A percentile compares a stretch with the other conserved stretches of the same genome.
These are phyloP conservation scores for Lithobates sylvaticus DNA, from an alignment of 2,797 vertebrate species.

Conservation along the genomic window DNA sequence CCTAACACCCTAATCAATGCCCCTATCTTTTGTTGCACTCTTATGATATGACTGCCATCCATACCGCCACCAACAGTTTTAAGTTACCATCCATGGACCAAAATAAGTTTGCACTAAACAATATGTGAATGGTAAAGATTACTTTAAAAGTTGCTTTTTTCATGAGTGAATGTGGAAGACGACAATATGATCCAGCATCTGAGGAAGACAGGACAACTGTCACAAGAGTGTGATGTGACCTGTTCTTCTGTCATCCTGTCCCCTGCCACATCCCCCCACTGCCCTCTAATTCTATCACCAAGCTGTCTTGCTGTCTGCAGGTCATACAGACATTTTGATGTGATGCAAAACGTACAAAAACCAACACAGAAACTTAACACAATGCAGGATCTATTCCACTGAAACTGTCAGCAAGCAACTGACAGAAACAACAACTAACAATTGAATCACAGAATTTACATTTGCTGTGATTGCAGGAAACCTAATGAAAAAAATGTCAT, in stretches of 20 bases:
- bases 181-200: conserved; percentile 55
- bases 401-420: neutral
- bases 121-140: neutral
- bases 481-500: neutral
- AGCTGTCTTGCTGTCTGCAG: conserved; percentile 53
- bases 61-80: neutral
- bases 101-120: neutral
- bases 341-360: conserved; percentile 13
- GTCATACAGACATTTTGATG: conserved; percentile 41
- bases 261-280: conserved; percentile 34
- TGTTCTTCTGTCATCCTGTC: conserved; percentile 49
- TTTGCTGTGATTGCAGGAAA: neutral
- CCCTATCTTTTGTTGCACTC: too few species aligned
- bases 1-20: neutral
- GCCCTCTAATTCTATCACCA: conserved; percentile 50
- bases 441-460: neutral
- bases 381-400: neutral
- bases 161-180: neutral
- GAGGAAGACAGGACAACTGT: conserved; percentile 52
- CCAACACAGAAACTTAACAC: conserved; percentile 16
- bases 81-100: neutral
- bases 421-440: conserved; percentile 1
- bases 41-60: neutral
- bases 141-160: neutral
- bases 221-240: conserved; percentile 40